Percentiles rank a stretch among this genome's conserved stretches.
Conservation (phyloP, 2,113 vertebrate species). For the Panthera leo region DNA sequence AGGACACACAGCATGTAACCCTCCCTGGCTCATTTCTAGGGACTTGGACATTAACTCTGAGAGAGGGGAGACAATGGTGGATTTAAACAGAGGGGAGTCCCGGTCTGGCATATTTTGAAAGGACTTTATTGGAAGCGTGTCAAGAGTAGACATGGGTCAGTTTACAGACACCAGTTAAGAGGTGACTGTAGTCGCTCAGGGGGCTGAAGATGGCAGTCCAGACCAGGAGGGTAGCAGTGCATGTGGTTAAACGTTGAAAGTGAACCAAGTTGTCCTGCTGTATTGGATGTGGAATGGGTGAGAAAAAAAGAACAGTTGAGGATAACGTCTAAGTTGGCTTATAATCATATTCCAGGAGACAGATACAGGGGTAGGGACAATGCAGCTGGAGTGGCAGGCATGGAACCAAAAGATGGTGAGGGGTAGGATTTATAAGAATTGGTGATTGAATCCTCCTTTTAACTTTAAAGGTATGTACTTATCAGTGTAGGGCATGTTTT, state of each 20-base stretch:
- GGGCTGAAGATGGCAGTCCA: not conserved
- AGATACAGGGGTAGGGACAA: not conserved
- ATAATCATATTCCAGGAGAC: not conserved
- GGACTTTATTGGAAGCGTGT: not conserved
- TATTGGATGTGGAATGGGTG: not conserved
- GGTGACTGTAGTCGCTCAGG: not conserved
- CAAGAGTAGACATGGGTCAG: not conserved
- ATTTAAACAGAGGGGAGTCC: not conserved
- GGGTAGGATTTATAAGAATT: not conserved
- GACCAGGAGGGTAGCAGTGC: no score
- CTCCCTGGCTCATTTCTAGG: not conserved
- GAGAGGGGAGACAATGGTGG: not conserved
- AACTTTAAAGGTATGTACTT: not conserved
- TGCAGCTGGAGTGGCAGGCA: not conserved
- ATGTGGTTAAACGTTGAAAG: not conserved
- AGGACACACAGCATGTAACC: no score
- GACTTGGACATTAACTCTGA: not conserved
- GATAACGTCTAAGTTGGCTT: not conserved
- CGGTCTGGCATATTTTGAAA: not conserved
- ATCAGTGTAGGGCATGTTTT: not conserved
- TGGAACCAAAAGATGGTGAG: not conserved
- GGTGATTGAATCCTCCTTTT: not conserved
- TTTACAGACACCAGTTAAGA: not conserved
- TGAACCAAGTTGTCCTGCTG: not conserved
- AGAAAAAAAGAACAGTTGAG: not conserved